phyloP scores from a whole-genome alignment of 1,140 invertebrate species.

The Polyergus mexicanus region DNA sequence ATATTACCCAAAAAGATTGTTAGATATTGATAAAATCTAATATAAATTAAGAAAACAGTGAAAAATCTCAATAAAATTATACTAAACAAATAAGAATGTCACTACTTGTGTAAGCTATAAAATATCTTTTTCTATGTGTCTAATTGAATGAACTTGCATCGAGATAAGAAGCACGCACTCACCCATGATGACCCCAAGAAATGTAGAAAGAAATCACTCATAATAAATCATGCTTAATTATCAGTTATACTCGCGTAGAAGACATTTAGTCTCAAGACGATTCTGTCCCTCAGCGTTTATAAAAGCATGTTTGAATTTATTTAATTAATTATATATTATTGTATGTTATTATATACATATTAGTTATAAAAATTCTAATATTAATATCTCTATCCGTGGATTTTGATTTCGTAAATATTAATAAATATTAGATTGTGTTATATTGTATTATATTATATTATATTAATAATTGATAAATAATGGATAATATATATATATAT shows the following conservation, averaged over 20 bases:
- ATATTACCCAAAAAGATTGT: background rate
- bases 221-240: slow-evolving; percentile 52
- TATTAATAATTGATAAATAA: too few species aligned
- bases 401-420: too few species aligned
- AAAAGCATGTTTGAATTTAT: slow-evolving; percentile 22
- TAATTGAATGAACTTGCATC: slow-evolving; percentile 72
- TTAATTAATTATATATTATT: slow-evolving; percentile 16
- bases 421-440: too few species aligned
- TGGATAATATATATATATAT: background rate
- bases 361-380: background rate
- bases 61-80: slow-evolving; percentile 19
- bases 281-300: slow-evolving; percentile 10
- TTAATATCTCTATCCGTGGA: too few species aligned
- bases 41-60: slow-evolving; percentile 32
- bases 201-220: slow-evolving; percentile 58
- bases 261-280: background rate
- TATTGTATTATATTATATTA: too few species aligned
- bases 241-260: slow-evolving; percentile 1
- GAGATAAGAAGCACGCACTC: slow-evolving; percentile 74
- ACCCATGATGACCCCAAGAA: slow-evolving; percentile 72
- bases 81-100: slow-evolving; percentile 12
- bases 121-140: slow-evolving; percentile 45
- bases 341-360: slow-evolving; percentile 1
- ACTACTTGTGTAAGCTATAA: slow-evolving; percentile 28
- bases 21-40: slow-evolving; percentile 45